A percentile compares a stretch with the other conserved stretches of the same genome.
Conservation (phyloP, 2,113 vertebrate genomes). For the Cygnus buccinator region DNA sequence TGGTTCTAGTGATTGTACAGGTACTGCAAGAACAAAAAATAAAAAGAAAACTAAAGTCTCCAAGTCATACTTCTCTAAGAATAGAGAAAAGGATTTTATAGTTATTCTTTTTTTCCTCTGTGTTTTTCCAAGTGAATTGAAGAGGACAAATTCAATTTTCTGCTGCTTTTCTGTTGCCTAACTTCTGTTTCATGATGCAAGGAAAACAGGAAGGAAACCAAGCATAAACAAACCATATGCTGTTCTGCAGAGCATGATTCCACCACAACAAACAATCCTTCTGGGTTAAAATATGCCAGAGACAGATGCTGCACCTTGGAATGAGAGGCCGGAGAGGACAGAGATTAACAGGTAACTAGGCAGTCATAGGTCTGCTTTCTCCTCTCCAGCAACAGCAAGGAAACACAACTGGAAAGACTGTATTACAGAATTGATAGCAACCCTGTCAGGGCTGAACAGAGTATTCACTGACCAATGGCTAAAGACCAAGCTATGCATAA, state of each 20-base stretch:
- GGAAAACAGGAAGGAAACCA: neutral
- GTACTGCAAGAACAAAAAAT: neutral
- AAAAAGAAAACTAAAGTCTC: neutral
- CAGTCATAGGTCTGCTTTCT: neutral
- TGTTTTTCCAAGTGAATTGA: neutral
- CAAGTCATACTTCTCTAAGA: neutral
- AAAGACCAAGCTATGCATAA: neutral
- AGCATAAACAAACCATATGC: neutral
- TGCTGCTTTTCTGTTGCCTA: neutral
- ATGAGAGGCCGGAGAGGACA: neutral
- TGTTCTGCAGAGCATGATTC: neutral
- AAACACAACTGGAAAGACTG: neutral
- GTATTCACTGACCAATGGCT: neutral
- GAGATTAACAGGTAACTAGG: neutral
- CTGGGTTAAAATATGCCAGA: neutral
- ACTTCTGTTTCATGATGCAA: neutral
- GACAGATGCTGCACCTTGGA: neutral
- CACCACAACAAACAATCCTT: neutral
- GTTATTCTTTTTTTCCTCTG: neutral
- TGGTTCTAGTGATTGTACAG: fast-evolving
- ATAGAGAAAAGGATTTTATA: neutral
- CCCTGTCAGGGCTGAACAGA: neutral
- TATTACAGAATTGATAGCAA: neutral
- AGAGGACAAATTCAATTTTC: neutral
- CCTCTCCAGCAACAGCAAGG: neutral